Evolutionary conservation across 2,888 invertebrate genomes (phyloP), one percentile per base, ranked within the genome.

Genomic region (Eumacrocentrus americanus): DNA sequence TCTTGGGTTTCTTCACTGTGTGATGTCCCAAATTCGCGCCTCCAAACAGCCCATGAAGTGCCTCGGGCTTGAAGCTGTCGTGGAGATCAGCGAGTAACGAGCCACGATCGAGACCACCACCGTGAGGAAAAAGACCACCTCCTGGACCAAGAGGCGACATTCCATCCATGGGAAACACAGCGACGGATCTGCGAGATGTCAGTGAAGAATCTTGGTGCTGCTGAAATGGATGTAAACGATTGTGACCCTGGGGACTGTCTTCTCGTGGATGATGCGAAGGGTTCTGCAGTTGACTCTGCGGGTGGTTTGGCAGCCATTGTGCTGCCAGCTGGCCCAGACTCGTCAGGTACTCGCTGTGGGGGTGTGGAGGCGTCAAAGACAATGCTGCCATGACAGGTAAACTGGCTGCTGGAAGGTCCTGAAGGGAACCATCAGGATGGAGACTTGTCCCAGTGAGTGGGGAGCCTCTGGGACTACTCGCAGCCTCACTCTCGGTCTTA

Each of bases 281-380:
- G 37, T 62, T 66, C 46, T 66, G 69, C 50, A 73, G 55, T 48
- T 74, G 76, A 53, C 65, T 70, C 47, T 70, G 74, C 29, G 75
- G 73, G 58, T 74, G 72, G 60, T 69, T 75, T 25, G 79, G 77
- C 40, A 79, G 64, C 79, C 79, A 81, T 47, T 79, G 80, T 2
- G 77, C 73, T 37, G 77, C 75, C 11, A 81, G 72, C 71, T 81
- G 80, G 22, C 77, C 75, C 57, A 80, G 66, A 58, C 76, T 80
- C 61, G 78, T 72, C 68, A 80, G 76, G 76, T 80, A 80, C 77
- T 80, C 80, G 67, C 75, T 77, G 62, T 77, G 75, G 75, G 83
- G 81, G 84, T 93, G 92, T 60, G 92, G 91, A 72, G 92, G 91
- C 69, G 92, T 91, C 77, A 93, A 83, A 37, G 91, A 87, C 68